Conservation (phyloP, 2,797 vertebrate species). For the Danio aesculapii region DNA sequence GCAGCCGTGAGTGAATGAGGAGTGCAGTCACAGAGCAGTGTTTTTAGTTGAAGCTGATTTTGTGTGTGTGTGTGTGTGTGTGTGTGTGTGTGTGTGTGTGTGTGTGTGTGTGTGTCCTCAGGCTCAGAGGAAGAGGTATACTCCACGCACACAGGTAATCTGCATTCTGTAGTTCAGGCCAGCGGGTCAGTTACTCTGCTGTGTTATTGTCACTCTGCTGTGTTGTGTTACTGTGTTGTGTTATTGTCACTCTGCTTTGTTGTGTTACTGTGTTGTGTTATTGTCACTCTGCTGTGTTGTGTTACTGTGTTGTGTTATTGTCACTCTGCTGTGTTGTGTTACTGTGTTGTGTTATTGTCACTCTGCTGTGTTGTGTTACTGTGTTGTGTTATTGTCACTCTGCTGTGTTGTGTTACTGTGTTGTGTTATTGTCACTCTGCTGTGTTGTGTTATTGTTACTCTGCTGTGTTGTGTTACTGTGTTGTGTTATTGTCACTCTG, state of each 20-base stretch:
- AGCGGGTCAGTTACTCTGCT: neutral
- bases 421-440: too few species aligned
- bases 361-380: too few species aligned
- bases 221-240: too few species aligned
- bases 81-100: slow-evolving; percentile 65
- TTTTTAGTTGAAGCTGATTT: neutral
- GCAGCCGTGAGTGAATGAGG: neutral
- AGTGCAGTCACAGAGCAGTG: too few species aligned
- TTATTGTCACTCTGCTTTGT: too few species aligned
- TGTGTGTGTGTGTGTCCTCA: slow-evolving; percentile 77
- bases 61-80: too few species aligned
- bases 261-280: neutral
- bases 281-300: neutral
- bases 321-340: too few species aligned
- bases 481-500: neutral
- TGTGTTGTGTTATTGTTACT: too few species aligned
- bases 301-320: too few species aligned
- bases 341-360: too few species aligned
- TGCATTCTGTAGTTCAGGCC: neutral
- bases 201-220: neutral
- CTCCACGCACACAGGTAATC: slow-evolving; percentile 92
- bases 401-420: neutral
- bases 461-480: too few species aligned
- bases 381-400: neutral
- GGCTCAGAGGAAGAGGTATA: slow-evolving; percentile 95